Base-by-base conservation (phyloP, 1,140 invertebrate species). In the Trichoplusia ni region DNA sequence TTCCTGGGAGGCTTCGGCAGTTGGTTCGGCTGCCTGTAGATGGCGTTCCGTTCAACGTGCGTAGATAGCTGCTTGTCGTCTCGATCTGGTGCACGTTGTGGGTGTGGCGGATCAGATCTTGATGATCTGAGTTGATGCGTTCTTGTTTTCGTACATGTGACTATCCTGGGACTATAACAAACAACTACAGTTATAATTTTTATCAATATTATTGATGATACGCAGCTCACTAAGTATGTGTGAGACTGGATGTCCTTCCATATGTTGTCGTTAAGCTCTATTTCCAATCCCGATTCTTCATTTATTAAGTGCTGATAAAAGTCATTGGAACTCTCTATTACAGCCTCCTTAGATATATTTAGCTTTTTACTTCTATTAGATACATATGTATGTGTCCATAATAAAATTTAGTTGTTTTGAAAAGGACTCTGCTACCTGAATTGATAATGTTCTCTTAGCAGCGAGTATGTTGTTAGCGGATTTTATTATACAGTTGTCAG, bases 401-500 rank as follows among this genome's bases (percentile, higher is more conserved):
- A 4, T 13, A 40, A 40, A 40, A 18, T 40, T 40, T 16, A 14
- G 9, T 13, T 13, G 38, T 40, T 40, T 40, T 40, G 16, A 40
- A 18, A 16, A 42, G 13, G 56, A 60, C 14, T 37, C 56, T 60
- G 42, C 23, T n/a, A 60, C 25, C 4, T 60, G 9, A 14, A 31
- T 27, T 18, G 27, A 18, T 9, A 60, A 13, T 27, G 18, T 33
- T 60, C 56, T 60, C 42, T 60, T 44, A 14, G 56, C 40, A 21
- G 56, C 37, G 27, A 46, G 38, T 19, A 4, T 46, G 6, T 16
- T 40, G 6, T 35, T 42, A 3, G 13, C 8, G 8, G 54, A 38
- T 42, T 58, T 58, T 27, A 60, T 21, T 35, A 60, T 46, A 46
- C 56, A 60, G 38, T 60, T 60, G 6, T 42, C 25, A 27, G 25